Conservation (phyloP, 1,140 invertebrate genomes). For the Colletes gigas region DNA sequence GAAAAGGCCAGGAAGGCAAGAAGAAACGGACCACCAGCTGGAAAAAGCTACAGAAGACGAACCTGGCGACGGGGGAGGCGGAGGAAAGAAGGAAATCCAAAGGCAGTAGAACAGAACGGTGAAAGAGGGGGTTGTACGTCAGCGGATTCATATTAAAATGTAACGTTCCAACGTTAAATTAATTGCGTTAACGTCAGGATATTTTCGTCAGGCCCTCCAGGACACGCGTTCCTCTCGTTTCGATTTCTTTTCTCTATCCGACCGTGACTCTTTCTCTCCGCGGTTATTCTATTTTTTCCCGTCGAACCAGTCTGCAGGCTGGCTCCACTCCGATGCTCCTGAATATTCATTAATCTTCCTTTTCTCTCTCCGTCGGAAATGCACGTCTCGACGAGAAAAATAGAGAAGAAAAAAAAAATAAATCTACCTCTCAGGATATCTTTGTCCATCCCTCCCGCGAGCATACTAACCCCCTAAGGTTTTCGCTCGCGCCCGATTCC, state of each 20-base stretch:
- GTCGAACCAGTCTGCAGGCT: conserved; percentile 42
- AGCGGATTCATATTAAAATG: conserved; percentile 75
- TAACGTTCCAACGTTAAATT: conserved; percentile 73
- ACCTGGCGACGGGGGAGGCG: background rate
- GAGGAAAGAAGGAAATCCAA: background rate
- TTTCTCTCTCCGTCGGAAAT: conserved; percentile 58
- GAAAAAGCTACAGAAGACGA: background rate
- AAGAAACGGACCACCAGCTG: background rate
- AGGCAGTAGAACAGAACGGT: background rate
- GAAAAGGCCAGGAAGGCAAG: background rate
- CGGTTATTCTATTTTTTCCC: conserved; percentile 47
- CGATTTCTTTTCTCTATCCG: conserved; percentile 17
- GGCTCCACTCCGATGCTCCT: conserved; percentile 56
- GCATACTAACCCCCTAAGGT: background rate
- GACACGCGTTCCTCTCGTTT: conserved; percentile 1
- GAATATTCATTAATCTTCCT: conserved; percentile 74
- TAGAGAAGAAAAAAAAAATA: conserved; percentile 53
- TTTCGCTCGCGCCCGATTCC: conserved; percentile 19
- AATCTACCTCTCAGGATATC: conserved; percentile 27
- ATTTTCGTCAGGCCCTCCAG: conserved; percentile 60
- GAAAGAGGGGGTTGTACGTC: conserved; percentile 29
- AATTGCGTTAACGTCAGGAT: conserved; percentile 74
- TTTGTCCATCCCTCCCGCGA: background rate
- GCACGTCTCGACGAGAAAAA: conserved; percentile 42
- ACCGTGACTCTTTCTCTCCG: background rate